Percentiles rank a stretch among this genome's conserved stretches.
Conservation (phyloP, 2,888 invertebrate genomes). For the Tipula unca region DNA sequence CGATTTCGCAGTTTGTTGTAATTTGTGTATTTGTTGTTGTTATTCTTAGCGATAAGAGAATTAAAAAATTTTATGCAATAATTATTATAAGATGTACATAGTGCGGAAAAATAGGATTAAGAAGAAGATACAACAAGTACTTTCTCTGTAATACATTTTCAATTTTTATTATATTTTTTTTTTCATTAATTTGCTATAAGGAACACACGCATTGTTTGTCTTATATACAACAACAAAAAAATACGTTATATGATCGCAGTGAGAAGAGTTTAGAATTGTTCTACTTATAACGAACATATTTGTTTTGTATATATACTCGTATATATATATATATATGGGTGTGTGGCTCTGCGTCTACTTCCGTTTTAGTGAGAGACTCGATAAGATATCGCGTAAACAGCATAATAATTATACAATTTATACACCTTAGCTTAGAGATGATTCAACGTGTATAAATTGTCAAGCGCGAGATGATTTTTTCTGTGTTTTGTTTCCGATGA, state of each 20-base stretch:
- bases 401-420: too few species aligned
- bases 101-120: not conserved
- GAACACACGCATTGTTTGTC: not conserved
- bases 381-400: not conserved
- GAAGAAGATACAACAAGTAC: not conserved
- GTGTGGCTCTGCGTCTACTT: too few species aligned
- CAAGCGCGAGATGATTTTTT: not conserved
- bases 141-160: constrained; percentile 9
- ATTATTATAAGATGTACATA: not conserved
- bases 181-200: not conserved
- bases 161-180: not conserved
- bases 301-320: not conserved
- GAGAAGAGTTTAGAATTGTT: not conserved
- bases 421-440: not conserved
- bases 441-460: too few species aligned
- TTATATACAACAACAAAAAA: not conserved
- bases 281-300: not conserved
- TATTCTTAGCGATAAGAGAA: not conserved
- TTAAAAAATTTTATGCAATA: not conserved
- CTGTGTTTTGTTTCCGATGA: not conserved
- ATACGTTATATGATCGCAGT: not conserved
- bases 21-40: not conserved
- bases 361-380: not conserved
- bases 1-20: not conserved
- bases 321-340: too few species aligned